Evolutionary conservation across 2,797 vertebrate genomes (phyloP), one percentile per base, ranked within the genome.

Genomic region (Bradypodion pumilum): DNA sequence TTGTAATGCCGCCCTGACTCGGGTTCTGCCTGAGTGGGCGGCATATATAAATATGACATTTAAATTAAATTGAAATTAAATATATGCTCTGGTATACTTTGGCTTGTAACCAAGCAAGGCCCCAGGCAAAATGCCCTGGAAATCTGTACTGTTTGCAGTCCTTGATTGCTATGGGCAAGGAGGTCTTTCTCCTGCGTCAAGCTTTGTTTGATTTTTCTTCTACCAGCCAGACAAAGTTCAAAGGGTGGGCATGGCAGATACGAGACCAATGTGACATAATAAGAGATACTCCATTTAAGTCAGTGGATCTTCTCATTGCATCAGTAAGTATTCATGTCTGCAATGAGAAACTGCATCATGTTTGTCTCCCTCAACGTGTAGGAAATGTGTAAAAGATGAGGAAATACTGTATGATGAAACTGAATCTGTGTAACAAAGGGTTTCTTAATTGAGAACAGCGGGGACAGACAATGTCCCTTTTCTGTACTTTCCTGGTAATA

Each of bases 91-190:
- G 68, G 78, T 88, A 73, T 66, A 81, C 84, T 72, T 82, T 85
- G 63, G 66, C 25, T n/a, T 1, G 40, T 62, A 82, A 75, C 25
- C 63, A 52, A 87, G 74, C 82, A 84, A 91, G 89, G 89, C 91
- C 88, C 72, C 75, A 83, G 85, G 76, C 88, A 87, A 78, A 46
- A 84, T 69, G 86, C 90, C 82, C 90, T 0, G 91, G 88, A 92
- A 81, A 82, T 89, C 81, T 0, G 0, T 15, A 70, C 19, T 73
- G 84, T 90, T 60, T 91, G 86, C 85, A 92, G 83, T 90, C 83
- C 84, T 63, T 89, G 83, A 82, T 85, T 88, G 78, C 84, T 73
- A 83, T 87, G 78, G 80, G 46, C 59, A 84, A 56, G 85, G 81
- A 74, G 88, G 19, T 87, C 46, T 73, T 52, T 79, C 15, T 59